These are phyloP conservation scores for Eulemur coronatus DNA, from an alignment of 2,797 vertebrate species.

Conservation along the genomic window DNA sequence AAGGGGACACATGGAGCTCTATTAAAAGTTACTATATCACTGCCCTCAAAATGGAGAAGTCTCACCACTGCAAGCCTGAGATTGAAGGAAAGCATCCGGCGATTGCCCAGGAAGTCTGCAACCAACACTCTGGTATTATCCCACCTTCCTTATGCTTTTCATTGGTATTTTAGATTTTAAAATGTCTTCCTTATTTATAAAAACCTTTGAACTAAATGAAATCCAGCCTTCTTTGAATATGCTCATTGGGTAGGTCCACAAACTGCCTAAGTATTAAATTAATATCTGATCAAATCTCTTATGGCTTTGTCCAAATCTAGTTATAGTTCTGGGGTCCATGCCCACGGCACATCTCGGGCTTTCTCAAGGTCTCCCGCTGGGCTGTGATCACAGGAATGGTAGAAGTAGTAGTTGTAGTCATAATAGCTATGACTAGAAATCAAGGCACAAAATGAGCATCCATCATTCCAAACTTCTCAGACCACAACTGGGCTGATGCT, in stretches of 20 bases:
- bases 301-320: neutral
- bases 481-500: neutral
- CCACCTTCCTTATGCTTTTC: neutral
- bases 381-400: neutral
- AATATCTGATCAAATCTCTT: neutral
- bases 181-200: neutral
- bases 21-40: neutral
- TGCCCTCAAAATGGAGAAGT: neutral
- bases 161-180: neutral
- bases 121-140: neutral
- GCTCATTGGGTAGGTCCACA: neutral
- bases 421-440: neutral
- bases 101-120: neutral
- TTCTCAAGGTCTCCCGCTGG: neutral
- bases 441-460: neutral
- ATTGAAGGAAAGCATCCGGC: neutral
- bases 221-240: neutral
- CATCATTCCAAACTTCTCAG: neutral
- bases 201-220: neutral
- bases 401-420: neutral
- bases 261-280: neutral
- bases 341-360: neutral
- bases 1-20: neutral
- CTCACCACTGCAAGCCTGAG: neutral
- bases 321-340: neutral